Percentiles rank a stretch among this genome's conserved stretches.
Conservation (phyloP, 2,888 invertebrate species). For the Eucera pruinosa region DNA sequence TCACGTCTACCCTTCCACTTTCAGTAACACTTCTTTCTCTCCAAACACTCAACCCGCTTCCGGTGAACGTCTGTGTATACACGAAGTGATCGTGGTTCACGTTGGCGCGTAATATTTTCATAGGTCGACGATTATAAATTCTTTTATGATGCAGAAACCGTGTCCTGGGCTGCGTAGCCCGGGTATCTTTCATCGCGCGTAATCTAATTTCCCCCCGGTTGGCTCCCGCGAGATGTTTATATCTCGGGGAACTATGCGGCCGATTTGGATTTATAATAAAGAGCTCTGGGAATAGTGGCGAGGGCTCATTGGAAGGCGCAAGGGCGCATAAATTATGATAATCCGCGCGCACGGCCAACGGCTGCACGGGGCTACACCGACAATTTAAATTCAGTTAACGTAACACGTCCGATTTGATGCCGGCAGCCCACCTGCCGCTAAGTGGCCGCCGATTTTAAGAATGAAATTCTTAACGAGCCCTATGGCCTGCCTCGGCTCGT, state of each 20-base stretch:
- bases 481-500: slow-evolving; percentile 11
- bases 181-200: slow-evolving; percentile 63
- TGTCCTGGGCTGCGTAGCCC: not conserved
- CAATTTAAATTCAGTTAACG: slow-evolving; percentile 83
- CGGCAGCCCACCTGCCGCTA: slow-evolving; percentile 79
- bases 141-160: slow-evolving; percentile 50
- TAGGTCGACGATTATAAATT: slow-evolving; percentile 30
- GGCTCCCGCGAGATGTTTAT: slow-evolving; percentile 72
- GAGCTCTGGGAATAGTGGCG: slow-evolving; percentile 69
- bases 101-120: slow-evolving; percentile 28
- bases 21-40: not conserved
- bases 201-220: slow-evolving; percentile 64
- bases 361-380: slow-evolving; percentile 61
- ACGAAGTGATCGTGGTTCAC: too few species aligned
- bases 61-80: too few species aligned
- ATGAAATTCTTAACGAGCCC: slow-evolving; percentile 73
- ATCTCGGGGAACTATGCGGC: slow-evolving; percentile 76
- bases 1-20: not conserved
- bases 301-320: slow-evolving; percentile 68
- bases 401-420: slow-evolving; percentile 81
- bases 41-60: slow-evolving; percentile 5
- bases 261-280: slow-evolving; percentile 82
- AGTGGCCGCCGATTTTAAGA: slow-evolving; percentile 77
- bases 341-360: slow-evolving; percentile 65
- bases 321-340: slow-evolving; percentile 83